phyloP scores from a whole-genome alignment of 2,113 vertebrate genomes.

The Myrmophylax atrothorax region DNA sequence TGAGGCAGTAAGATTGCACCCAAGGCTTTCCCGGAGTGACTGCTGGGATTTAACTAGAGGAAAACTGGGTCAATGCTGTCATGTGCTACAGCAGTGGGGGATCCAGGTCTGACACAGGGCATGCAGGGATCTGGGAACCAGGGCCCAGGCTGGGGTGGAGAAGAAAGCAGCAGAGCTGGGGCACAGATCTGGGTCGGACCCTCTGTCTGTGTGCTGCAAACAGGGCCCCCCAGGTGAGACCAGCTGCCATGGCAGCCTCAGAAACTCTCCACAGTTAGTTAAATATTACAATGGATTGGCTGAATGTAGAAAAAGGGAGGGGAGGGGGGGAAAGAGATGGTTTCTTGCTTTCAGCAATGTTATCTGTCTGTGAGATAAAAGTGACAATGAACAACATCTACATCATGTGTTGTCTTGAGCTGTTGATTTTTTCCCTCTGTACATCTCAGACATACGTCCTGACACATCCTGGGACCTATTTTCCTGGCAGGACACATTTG shows the following conservation, averaged over 20 bases:
- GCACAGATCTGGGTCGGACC: accelerated
- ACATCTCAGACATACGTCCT: neutral
- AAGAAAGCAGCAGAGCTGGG: neutral
- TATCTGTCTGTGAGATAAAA: constrained; percentile 37
- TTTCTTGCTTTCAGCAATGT: neutral
- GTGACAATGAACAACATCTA: neutral
- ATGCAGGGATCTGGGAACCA: neutral
- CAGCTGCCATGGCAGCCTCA: accelerated
- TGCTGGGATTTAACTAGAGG: neutral
- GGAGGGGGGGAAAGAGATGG: neutral
- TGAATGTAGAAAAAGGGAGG: neutral
- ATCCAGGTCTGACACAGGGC: accelerated
- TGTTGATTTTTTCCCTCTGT: neutral
- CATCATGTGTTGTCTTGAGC: neutral
- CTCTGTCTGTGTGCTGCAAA: neutral
- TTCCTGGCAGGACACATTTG: neutral
- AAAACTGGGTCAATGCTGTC: neutral
- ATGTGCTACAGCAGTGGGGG: neutral
- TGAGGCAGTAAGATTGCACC: neutral
- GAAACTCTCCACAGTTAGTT: neutral
- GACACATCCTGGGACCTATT: accelerated
- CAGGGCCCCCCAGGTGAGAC: neutral
- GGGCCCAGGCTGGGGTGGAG: neutral
- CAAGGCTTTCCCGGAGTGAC: neutral
- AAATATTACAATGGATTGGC: neutral